Evolutionary conservation across 2,113 vertebrate species (phyloP), one percentile per base, ranked within the genome.

Genomic region (Toxotes jaculatrix): DNA sequence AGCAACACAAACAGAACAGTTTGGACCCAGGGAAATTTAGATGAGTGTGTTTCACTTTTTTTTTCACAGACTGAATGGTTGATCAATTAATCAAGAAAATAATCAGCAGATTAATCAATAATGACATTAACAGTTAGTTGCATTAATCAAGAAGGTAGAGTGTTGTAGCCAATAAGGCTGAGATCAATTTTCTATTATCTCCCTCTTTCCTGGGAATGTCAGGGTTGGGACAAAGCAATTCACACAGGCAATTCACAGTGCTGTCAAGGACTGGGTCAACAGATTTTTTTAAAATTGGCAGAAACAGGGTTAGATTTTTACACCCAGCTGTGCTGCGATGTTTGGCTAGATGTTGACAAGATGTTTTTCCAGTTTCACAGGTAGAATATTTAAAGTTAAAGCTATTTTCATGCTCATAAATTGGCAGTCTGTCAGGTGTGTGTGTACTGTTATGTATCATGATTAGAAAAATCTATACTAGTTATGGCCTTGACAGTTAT

Each of bases 401-500:
- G 27, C 27, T 27, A 27, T 47, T 17, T 17, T 47, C 45, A 16
- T 8, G 42, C n/a, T 59, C 27, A 36, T n/a, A 3, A 16, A 13
- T 11, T 7, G 3, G n/a, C 14, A 7, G 16, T 34, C 1, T 10
- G 45, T 43, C 23, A 23, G n/a, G 43, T 14, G 32, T 7, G 4
- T 49, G 31, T 21, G 10, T 13, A 11, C 42, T 17, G 13, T 7
- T 3, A 1, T 36, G 2, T 9, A 16, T 60, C 32, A 51, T 40
- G n/a, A 61, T 61, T 53, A 61, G n/a, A 34, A 53, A 45, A 65
- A 59, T 77, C 59, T 57, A 59, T 71, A 59, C 19, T 31, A 27
- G 11, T 61, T 61, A 53, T 23, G 13, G 5, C n/a, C 16, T 49
- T 36, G 10, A 32, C 36, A 45, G 4, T 16, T 38, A 51, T 34